Evolutionary conservation across 2,888 invertebrate genomes (phyloP).

Genomic region (Hydroisotoma schaefferi): DNA sequence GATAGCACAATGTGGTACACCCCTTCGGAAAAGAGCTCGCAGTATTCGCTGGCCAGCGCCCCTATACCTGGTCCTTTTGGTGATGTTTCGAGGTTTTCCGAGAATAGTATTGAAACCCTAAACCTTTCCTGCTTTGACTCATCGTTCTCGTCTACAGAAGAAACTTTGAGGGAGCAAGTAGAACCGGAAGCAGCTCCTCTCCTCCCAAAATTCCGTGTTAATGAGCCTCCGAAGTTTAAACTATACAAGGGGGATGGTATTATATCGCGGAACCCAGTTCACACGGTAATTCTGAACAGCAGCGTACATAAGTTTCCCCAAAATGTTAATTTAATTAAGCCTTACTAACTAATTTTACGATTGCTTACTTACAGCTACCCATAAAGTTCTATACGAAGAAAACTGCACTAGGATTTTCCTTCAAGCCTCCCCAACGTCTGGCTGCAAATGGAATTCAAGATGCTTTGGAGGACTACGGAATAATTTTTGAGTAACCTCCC

Average conservation of each 20-base stretch:
- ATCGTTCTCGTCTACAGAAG: no score
- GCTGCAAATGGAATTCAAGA: constrained; percentile 32
- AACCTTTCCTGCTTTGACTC: no score
- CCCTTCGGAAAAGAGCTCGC: no score
- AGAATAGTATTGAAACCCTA: no score
- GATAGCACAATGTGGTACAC: background rate
- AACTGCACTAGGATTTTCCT: constrained; percentile 21
- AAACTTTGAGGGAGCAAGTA: no score
- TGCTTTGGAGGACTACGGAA: constrained; percentile 28
- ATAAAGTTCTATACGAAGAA: constrained; percentile 36
- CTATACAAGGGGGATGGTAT: constrained; percentile 21
- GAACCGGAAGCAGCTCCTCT: no score
- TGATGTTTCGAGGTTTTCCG: no score
- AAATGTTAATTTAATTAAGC: background rate
- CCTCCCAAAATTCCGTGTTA: background rate
- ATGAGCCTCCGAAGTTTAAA: background rate
- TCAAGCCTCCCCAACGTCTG: constrained; percentile 30
- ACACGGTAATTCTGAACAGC: constrained; percentile 10
- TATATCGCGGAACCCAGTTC: constrained; percentile 27
- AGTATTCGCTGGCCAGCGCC: no score
- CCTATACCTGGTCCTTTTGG: constrained; percentile 12
- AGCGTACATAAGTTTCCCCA: background rate
- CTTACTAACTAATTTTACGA: background rate
- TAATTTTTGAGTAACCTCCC: constrained; percentile 9
- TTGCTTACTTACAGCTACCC: constrained; percentile 26